A percentile compares a stretch with the other conserved stretches of the same genome.
Conservation (phyloP, 35 echinoderm and acorn worm genomes). For the Nesometra sesokonis region DNA sequence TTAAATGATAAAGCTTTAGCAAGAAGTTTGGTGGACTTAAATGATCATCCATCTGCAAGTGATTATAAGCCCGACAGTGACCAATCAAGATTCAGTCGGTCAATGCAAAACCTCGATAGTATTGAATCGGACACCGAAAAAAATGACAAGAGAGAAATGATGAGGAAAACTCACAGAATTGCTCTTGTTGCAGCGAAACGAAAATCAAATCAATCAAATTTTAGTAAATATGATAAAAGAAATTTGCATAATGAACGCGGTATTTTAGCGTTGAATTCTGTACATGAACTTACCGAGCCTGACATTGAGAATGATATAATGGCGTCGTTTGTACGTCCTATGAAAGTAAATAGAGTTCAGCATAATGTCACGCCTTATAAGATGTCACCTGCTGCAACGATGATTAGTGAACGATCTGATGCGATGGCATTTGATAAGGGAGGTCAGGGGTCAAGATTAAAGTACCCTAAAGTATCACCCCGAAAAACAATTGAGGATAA, state of each 20-base stretch:
- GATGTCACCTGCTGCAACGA: neutral
- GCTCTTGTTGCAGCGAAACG: conserved; percentile 1
- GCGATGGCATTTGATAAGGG: neutral
- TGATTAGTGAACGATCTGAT: neutral
- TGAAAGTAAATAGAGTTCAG: neutral
- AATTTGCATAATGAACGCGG: neutral
- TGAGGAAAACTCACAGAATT: neutral
- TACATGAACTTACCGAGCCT: conserved; percentile 8
- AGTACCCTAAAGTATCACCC: neutral
- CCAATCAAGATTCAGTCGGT: neutral
- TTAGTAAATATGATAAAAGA: neutral
- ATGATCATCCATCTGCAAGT: neutral
- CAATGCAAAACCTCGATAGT: neutral
- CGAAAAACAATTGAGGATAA: neutral
- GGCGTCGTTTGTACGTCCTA: neutral
- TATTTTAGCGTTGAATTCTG: neutral
- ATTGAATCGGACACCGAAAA: neutral
- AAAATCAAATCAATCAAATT: conserved; percentile 4
- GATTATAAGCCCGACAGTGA: neutral
- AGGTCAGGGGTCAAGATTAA: neutral
- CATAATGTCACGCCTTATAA: neutral
- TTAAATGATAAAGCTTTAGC: neutral
- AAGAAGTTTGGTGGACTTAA: neutral
- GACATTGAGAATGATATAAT: neutral
- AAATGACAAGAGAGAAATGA: conserved; percentile 1